Evolutionary conservation across 2,113 vertebrate genomes (phyloP).

Genomic region (Herpetotheres cachinnans): DNA sequence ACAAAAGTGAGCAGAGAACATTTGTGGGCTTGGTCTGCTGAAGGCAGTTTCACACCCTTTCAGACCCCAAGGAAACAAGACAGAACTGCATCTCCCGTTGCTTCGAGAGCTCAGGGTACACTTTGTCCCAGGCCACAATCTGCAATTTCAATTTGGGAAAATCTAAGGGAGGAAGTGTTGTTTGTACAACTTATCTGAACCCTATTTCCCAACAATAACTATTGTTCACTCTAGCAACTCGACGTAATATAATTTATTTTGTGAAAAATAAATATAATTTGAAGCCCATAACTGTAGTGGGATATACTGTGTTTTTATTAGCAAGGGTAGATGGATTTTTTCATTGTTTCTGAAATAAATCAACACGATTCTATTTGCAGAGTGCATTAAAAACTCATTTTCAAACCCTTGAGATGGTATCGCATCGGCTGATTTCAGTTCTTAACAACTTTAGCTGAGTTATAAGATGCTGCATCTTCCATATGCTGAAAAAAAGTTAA

Average conservation of each 20-base stretch:
- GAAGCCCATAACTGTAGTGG: background rate
- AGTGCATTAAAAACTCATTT: background rate
- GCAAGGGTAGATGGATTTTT: background rate
- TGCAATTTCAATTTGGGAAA: slow-evolving; percentile 49
- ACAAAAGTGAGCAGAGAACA: background rate
- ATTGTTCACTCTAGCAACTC: slow-evolving; percentile 26
- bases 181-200: slow-evolving; percentile 45
- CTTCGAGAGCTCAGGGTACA: background rate
- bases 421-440: background rate
- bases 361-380: background rate
- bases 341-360: slow-evolving; percentile 52
- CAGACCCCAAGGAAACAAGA: background rate
- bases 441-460: background rate
- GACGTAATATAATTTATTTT: slow-evolving; percentile 31
- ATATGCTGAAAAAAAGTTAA: background rate
- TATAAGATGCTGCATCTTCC: background rate
- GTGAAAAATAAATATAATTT: slow-evolving; percentile 45
- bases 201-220: slow-evolving; percentile 26
- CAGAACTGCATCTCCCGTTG: background rate
- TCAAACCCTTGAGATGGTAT: background rate
- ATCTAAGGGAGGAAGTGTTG: slow-evolving; percentile 25
- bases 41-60: background rate
- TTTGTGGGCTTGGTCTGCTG: background rate
- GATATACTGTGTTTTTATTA: slow-evolving; percentile 28
- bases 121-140: background rate